A percentile compares a stretch with the other conserved stretches of the same genome.
phyloP scores from a whole-genome alignment of 2,113 vertebrate genomes.

The Cepphus grylle region DNA sequence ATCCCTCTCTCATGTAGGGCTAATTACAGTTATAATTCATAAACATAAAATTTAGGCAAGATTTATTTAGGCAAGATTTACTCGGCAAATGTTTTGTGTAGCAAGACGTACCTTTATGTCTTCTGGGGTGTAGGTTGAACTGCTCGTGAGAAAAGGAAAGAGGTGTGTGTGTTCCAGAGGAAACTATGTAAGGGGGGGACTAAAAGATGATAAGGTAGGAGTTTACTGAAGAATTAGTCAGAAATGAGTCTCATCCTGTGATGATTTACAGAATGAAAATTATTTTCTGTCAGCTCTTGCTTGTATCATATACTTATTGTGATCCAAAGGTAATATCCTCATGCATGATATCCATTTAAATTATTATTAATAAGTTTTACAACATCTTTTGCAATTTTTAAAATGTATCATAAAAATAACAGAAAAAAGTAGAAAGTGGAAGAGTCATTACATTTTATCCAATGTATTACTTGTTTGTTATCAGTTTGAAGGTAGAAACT shows the following conservation, averaged over 20 bases:
- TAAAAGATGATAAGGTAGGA: background rate
- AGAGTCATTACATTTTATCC: background rate
- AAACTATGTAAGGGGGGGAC: background rate
- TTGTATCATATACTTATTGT: background rate
- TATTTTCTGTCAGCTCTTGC: background rate
- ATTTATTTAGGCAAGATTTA: conserved; percentile 26
- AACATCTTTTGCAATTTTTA: background rate
- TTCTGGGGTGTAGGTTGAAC: background rate
- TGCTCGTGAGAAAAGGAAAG: background rate
- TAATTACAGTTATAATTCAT: conserved; percentile 40
- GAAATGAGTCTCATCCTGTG: background rate
- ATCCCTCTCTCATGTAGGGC: conserved; percentile 6
- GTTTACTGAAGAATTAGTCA: conserved; percentile 35
- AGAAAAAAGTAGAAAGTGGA: background rate
- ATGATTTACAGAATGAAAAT: background rate
- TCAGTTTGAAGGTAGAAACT: background rate
- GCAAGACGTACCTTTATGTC: background rate
- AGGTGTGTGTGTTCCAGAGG: background rate
- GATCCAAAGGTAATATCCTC: background rate
- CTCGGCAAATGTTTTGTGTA: background rate
- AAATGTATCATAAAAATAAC: background rate
- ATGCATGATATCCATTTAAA: background rate
- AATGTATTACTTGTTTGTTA: background rate
- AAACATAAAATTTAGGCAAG: conserved; percentile 24
- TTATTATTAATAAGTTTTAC: background rate